These are phyloP conservation scores for Xestia sexstrigata DNA, from an alignment of 2,888 invertebrate genomes.

Conservation along the genomic window DNA sequence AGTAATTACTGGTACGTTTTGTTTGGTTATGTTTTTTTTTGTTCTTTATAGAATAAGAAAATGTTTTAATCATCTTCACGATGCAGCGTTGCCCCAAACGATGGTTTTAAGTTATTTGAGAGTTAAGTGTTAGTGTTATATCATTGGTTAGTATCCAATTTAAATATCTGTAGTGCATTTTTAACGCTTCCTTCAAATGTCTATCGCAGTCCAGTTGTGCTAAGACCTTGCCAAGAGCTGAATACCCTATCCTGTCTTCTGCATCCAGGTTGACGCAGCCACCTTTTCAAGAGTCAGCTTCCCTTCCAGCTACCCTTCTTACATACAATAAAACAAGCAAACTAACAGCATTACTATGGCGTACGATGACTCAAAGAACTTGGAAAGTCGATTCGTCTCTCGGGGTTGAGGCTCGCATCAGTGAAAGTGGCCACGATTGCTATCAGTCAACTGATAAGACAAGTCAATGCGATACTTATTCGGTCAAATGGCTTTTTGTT, in stretches of 20 bases:
- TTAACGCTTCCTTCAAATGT: not conserved
- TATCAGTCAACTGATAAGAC: constrained; percentile 64
- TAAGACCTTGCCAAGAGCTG: not conserved
- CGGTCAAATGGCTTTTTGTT: constrained; percentile 65
- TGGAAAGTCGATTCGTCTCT: constrained; percentile 56
- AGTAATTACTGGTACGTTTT: not conserved
- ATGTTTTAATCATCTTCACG: not conserved
- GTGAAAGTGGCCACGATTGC: constrained; percentile 63
- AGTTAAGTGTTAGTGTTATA: not conserved
- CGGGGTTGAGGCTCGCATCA: constrained; percentile 48
- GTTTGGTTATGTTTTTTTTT: not conserved
- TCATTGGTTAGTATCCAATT: not conserved
- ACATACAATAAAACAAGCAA: constrained; percentile 1
- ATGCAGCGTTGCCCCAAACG: not conserved
- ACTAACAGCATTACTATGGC: not conserved
- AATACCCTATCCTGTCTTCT: not conserved
- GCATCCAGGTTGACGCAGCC: not conserved
- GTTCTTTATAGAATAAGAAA: too few relatives aligned
- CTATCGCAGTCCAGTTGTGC: not conserved
- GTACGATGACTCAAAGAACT: constrained; percentile 38
- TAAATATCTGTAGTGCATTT: not conserved
- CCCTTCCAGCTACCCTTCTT: not conserved
- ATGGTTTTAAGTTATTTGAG: not conserved
- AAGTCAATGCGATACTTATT: constrained; percentile 58
- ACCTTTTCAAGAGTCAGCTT: not conserved